Base-by-base conservation (phyloP, 2,113 vertebrate genomes). In the Gambusia affinis region DNA sequence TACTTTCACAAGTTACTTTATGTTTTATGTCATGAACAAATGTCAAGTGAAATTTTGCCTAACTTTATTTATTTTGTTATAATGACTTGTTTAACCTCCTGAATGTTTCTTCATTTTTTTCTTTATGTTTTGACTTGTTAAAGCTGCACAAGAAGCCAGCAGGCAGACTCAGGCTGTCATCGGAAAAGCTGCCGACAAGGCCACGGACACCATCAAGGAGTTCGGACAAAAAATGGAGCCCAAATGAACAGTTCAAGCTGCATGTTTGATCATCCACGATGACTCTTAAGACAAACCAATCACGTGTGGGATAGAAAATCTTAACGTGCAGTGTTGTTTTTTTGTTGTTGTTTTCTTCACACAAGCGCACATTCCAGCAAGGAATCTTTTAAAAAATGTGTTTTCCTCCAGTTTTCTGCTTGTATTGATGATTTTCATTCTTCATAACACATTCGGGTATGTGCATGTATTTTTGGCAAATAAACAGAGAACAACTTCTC, bases 61-160 rank as follows among this genome's bases (percentile, higher is more conserved):
- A 0, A 71, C 63, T 27, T 66, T 42, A 29, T 42, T 29, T 57
- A 4, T 60, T 31, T n/a, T 8, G 42, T 35, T 3, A 1, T 33
- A 60, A 42, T 66, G 6, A 37, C 66, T 62, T 63, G 8, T 54
- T 70, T 44, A 42, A 30, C 31, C 72, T 39, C 14, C 37, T 57
- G 4, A 33, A 10, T 66, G 60, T 80, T 27, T 81, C 44, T 51
- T 80, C 27, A 84, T 31, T 31, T 75, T 75, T 64, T 71, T 8
- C 1, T 35, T 1, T 8, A 12, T 37, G 35, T 37, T 73, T 24
- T 51, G 63, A 35, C 10, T 35, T 8, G 27, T 70, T 72, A 19
- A 81, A 95, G 95, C 90, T 78, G 89, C 94, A 67, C 85, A 94
- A 64, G 94, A 95, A 81, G 91, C 88, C 61, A 84, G 85, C 89